phyloP scores from a whole-genome alignment of 2,888 invertebrate species.

The Druceiella hillmani region DNA sequence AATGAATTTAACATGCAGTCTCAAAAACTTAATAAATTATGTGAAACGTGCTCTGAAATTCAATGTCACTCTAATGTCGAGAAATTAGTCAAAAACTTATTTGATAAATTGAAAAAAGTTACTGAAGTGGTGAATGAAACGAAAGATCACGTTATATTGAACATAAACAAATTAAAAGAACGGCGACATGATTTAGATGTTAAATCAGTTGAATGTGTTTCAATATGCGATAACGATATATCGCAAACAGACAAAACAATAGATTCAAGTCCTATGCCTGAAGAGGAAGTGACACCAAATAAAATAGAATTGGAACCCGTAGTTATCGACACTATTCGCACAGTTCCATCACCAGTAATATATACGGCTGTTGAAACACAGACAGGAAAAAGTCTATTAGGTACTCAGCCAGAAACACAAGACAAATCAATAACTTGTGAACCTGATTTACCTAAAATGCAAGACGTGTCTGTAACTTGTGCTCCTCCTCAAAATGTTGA shows the following conservation, averaged over 20 bases:
- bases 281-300: conserved; percentile 50
- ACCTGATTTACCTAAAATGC: conserved; percentile 35
- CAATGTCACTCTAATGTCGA: conserved; percentile 42
- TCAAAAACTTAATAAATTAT: conserved; percentile 40
- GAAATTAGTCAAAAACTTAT: conserved; percentile 40
- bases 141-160: conserved; percentile 53
- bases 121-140: conserved; percentile 56
- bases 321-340: neutral
- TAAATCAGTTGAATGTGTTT: conserved; percentile 13
- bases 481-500: conserved; percentile 53
- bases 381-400: conserved; percentile 57
- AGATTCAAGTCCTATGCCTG: conserved; percentile 67
- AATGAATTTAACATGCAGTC: conserved; percentile 42
- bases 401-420: conserved; percentile 37
- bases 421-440: conserved; percentile 44
- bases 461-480: conserved; percentile 49
- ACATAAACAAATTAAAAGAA: conserved; percentile 50
- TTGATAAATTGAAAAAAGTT: conserved; percentile 52
- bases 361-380: conserved; percentile 53
- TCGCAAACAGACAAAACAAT: conserved; percentile 58
- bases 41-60: conserved; percentile 42
- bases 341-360: neutral
- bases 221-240: conserved; percentile 38
- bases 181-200: conserved; percentile 37
- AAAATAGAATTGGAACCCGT: conserved; percentile 7